Evolutionary conservation across 2,888 invertebrate species (phyloP).

Genomic region (Dinocampus coccinellae): DNA sequence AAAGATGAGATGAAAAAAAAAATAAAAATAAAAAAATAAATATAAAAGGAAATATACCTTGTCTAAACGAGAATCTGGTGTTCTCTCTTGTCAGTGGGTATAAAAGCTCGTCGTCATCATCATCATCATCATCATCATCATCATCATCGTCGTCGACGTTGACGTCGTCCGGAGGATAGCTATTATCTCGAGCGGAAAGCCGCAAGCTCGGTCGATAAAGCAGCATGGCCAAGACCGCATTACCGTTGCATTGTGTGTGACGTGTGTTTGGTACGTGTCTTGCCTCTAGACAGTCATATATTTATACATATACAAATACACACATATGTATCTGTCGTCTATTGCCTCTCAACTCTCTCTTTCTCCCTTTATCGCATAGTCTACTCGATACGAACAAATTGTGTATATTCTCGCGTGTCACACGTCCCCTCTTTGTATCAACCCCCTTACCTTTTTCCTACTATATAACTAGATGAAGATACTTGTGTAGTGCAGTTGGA

Average conservation of each 20-base stretch:
- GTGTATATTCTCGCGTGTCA: constrained; percentile 21
- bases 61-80: constrained; percentile 12
- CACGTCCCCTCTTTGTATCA: background rate
- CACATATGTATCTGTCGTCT: background rate
- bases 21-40: background rate
- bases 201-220: constrained; percentile 38
- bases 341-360: background rate
- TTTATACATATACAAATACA: background rate
- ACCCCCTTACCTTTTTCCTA: background rate
- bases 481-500: background rate
- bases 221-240: constrained; percentile 31
- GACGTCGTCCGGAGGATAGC: constrained; percentile 31
- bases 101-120: constrained; percentile 14
- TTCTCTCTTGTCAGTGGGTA: constrained; percentile 15
- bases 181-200: constrained; percentile 36
- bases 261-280: background rate
- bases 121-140: too few species aligned
- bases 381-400: constrained; percentile 19
- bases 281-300: constrained; percentile 7
- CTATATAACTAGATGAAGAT: background rate
- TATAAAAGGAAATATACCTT: background rate
- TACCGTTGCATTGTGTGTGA: constrained; percentile 30
- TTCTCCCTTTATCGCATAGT: background rate
- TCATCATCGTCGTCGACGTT: too few species aligned
- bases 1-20: constrained; percentile 2